Percentiles rank a stretch among this genome's conserved stretches.
These are phyloP conservation scores for Eurypyga helias DNA, from an alignment of 2,113 vertebrate species.

Conservation along the genomic window DNA sequence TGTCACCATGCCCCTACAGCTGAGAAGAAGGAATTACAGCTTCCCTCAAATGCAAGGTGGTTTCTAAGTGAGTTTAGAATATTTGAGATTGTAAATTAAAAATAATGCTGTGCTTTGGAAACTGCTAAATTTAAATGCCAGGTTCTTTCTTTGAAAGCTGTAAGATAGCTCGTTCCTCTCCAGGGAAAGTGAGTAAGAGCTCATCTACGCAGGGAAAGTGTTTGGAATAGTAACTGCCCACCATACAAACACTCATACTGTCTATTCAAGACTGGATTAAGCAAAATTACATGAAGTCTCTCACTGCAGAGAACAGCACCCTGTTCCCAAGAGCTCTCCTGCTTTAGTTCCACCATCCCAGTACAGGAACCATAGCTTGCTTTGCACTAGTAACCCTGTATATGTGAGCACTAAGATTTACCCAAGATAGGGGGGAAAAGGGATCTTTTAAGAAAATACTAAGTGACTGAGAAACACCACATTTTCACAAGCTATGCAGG, in stretches of 20 bases:
- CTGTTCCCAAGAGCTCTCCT: background rate
- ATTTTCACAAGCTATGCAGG: background rate
- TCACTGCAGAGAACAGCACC: background rate
- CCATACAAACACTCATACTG: background rate
- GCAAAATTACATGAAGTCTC: background rate
- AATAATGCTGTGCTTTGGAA: background rate
- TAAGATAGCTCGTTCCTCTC: background rate
- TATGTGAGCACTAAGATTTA: background rate
- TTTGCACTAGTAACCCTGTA: background rate
- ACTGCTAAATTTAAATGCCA: background rate
- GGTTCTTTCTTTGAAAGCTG: background rate
- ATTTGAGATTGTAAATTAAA: background rate
- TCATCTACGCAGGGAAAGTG: background rate
- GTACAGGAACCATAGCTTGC: background rate
- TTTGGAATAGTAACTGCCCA: slow-evolving; percentile 1
- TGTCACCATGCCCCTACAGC: background rate
- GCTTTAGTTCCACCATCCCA: background rate
- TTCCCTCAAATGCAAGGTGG: background rate
- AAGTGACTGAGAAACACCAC: background rate
- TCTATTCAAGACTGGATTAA: background rate
- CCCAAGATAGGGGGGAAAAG: background rate
- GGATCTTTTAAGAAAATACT: background rate
- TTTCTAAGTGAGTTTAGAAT: background rate
- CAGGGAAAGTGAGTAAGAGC: background rate
- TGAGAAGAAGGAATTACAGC: background rate